phyloP scores from a whole-genome alignment of 2,797 vertebrate genomes.

The Alosa sapidissima region DNA sequence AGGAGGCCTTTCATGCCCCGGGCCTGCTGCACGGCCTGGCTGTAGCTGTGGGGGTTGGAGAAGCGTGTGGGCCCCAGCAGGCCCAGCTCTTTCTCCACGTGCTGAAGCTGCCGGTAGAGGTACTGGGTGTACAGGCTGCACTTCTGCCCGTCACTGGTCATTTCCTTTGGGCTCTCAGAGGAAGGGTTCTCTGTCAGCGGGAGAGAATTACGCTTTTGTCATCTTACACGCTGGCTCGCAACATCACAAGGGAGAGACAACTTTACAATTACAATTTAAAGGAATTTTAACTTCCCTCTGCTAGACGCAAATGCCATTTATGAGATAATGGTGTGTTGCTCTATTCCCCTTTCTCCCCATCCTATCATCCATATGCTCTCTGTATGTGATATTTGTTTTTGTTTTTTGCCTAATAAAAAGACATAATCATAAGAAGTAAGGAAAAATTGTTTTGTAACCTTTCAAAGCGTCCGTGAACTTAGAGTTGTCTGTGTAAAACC shows the following conservation, averaged over 20 bases:
- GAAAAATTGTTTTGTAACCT: constrained; percentile 62
- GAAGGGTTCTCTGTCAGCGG: constrained; percentile 67
- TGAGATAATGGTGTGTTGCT: no score
- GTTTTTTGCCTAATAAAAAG: no score
- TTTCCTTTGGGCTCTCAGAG: constrained; percentile 64
- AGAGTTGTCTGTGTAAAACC: constrained; percentile 74
- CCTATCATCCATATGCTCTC: no score
- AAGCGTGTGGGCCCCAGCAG: constrained; percentile 79
- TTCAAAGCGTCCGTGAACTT: constrained; percentile 72
- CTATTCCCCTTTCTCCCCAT: no score
- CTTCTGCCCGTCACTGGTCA: constrained; percentile 62
- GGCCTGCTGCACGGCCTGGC: constrained; percentile 80
- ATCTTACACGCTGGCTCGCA: background rate
- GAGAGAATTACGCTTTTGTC: background rate
- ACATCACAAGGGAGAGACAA: no score
- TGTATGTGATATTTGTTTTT: no score
- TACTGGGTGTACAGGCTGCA: constrained; percentile 73
- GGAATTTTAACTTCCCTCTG: background rate
- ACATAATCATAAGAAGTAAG: background rate
- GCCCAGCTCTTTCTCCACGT: constrained; percentile 79
- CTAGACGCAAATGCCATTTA: background rate
- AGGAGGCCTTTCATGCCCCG: constrained; percentile 82
- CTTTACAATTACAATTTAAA: background rate
- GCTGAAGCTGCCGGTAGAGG: constrained; percentile 85
- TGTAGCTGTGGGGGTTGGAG: constrained; percentile 74